phyloP scores from a whole-genome alignment of 2,797 vertebrate genomes.

The Ptychadena robeensis region DNA sequence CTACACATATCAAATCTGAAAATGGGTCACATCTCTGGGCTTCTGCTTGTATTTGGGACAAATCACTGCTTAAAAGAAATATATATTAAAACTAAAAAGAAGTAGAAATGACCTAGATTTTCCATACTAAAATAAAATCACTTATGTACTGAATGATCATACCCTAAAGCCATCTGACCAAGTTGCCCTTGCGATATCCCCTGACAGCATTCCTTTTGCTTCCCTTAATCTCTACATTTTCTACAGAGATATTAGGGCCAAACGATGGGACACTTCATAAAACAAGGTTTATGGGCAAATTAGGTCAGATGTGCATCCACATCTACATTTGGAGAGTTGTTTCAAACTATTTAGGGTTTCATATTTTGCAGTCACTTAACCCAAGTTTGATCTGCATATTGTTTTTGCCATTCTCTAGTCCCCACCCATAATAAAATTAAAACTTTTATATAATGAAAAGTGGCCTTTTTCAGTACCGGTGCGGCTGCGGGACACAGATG shows the following conservation, averaged over 20 bases:
- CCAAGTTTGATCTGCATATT: no score
- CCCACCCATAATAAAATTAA: no score
- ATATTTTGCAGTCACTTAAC: no score
- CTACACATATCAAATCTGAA: neutral
- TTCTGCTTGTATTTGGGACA: conserved; percentile 34
- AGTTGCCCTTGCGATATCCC: neutral
- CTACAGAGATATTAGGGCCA: neutral
- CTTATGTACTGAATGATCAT: conserved; percentile 22
- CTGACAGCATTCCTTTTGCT: neutral
- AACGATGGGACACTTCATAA: neutral
- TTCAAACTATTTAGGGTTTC: no score
- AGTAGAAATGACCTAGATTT: conserved; percentile 31
- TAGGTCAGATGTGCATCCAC: neutral
- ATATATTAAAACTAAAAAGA: conserved; percentile 18
- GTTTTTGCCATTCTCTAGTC: no score
- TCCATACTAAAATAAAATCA: conserved; percentile 18
- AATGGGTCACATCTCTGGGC: conserved; percentile 33
- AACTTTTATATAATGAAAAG: no score
- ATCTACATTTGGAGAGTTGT: neutral
- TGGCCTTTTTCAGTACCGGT: no score
- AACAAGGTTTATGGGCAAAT: neutral
- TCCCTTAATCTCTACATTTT: neutral
- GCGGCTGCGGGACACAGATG: no score
- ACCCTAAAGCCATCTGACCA: conserved; percentile 17
- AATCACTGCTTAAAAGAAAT: conserved; percentile 29